Conservation (phyloP, 2,888 invertebrate genomes). For the Myopa testacea region DNA sequence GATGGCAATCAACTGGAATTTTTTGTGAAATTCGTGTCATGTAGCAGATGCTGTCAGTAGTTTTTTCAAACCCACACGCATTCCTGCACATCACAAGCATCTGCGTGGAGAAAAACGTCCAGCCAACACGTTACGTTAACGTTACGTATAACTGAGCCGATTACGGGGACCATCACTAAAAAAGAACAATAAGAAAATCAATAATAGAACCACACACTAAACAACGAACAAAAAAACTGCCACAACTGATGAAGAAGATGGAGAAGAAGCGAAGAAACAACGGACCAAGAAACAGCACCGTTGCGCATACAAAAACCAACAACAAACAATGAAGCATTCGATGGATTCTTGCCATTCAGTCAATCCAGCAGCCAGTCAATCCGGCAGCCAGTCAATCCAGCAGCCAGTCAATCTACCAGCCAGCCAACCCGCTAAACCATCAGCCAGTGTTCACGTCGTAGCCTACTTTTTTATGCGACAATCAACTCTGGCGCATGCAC, state of each 20-base stretch:
- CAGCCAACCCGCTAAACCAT: neutral
- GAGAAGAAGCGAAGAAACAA: constrained; percentile 1
- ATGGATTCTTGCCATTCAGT: neutral
- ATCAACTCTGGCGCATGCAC: neutral
- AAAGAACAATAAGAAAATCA: neutral
- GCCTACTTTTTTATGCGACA: no score
- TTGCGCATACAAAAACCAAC: neutral
- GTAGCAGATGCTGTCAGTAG: no score
- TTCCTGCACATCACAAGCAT: neutral
- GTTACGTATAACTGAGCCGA: constrained; percentile 14
- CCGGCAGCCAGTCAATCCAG: neutral
- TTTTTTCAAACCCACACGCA: neutral
- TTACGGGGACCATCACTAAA: neutral
- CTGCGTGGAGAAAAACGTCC: neutral
- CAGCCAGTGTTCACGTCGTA: neutral
- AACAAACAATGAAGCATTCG: neutral
- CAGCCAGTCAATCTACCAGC: neutral
- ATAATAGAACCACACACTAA: constrained; percentile 1
- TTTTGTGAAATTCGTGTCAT: no score
- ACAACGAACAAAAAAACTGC: neutral
- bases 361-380: neutral
- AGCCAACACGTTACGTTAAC: neutral
- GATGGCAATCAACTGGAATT: neutral
- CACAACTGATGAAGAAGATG: neutral
- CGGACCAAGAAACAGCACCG: neutral